A percentile compares a stretch with the other conserved stretches of the same genome.
These are phyloP conservation scores for Nasalis larvatus DNA, from an alignment of 2,113 vertebrate genomes.

Conservation along the genomic window DNA sequence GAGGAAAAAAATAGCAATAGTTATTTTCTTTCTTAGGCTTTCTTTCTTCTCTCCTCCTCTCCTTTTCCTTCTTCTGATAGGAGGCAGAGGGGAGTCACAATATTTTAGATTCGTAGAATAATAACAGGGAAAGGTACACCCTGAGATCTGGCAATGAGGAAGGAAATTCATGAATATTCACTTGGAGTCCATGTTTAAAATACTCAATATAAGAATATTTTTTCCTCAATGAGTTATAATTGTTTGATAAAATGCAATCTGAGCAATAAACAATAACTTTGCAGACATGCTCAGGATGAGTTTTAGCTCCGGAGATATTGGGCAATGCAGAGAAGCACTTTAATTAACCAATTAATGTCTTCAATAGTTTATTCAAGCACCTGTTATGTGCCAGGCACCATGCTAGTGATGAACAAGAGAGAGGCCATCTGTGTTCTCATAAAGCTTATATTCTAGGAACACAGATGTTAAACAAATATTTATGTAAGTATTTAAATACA, in stretches of 20 bases:
- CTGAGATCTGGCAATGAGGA: background rate
- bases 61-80: background rate
- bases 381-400: background rate
- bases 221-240: background rate
- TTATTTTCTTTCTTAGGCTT: background rate
- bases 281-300: background rate
- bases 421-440: background rate
- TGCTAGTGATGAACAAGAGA: background rate
- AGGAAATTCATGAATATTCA: background rate
- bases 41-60: too few relatives aligned
- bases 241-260: background rate
- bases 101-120: background rate
- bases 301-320: background rate
- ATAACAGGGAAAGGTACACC: background rate
- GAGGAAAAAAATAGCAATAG: background rate
- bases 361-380: background rate
- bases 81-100: background rate
- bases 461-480: background rate
- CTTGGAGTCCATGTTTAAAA: background rate
- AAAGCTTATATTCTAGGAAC: background rate
- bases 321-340: background rate
- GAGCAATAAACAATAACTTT: background rate
- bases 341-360: background rate
- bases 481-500: background rate
- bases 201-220: background rate